phyloP scores from a whole-genome alignment of 2,888 invertebrate genomes.

The Eremobia ochroleuca region DNA sequence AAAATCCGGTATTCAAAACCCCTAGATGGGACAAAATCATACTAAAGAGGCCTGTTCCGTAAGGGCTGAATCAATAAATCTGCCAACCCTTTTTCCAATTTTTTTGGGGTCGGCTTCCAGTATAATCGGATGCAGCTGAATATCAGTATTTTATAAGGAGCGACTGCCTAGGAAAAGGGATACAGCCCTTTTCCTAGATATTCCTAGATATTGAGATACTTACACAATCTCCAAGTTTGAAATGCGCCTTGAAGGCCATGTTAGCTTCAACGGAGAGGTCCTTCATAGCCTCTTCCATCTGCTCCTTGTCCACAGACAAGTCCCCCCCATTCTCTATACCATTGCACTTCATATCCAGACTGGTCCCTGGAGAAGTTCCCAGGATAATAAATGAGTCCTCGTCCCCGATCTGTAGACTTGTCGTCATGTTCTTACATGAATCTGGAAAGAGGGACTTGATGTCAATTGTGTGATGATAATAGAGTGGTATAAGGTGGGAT shows the following conservation, averaged over 20 bases:
- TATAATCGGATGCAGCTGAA: not conserved
- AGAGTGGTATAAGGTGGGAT: not conserved
- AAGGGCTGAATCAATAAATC: not conserved
- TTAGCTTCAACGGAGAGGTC: conserved; percentile 82
- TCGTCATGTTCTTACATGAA: conserved; percentile 78
- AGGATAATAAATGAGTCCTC: conserved; percentile 89
- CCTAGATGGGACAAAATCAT: not conserved
- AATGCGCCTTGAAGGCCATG: conserved; percentile 86
- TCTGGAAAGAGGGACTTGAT: conserved; percentile 58
- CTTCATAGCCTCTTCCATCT: conserved; percentile 85
- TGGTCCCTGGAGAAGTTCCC: conserved; percentile 84
- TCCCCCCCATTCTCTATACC: conserved; percentile 72
- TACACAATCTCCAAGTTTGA: conserved; percentile 84
- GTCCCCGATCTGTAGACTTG: conserved; percentile 77
- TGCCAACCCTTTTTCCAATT: not conserved
- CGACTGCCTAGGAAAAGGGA: not conserved
- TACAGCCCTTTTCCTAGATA: too few species aligned
- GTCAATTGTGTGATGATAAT: not conserved
- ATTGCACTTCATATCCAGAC: conserved; percentile 81
- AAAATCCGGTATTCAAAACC: too few species aligned
- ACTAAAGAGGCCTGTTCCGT: too few species aligned
- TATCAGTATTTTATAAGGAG: not conserved
- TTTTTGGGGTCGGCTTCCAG: not conserved
- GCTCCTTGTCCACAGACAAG: conserved; percentile 72
- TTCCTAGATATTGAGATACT: conserved; percentile 64